These are phyloP conservation scores for Pinna nobilis DNA, from an alignment of 1,140 invertebrate species.

Conservation along the genomic window DNA sequence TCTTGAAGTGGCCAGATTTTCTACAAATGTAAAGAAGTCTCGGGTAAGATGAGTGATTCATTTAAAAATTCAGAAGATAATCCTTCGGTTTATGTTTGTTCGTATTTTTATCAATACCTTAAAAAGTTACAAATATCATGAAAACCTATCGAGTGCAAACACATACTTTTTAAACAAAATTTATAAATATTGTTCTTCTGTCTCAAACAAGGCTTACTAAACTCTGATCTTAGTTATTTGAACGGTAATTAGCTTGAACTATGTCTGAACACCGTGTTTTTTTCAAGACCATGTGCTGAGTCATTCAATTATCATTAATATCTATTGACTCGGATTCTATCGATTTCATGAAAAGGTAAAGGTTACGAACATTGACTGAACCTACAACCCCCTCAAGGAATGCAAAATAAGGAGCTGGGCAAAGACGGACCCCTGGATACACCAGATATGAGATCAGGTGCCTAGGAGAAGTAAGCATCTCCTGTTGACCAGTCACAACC, in stretches of 20 bases:
- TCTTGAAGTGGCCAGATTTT: neutral
- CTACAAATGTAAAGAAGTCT: neutral
- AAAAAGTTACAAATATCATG: neutral
- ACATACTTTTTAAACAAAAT: too few species aligned
- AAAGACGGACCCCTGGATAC: too few species aligned
- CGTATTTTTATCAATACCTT: neutral
- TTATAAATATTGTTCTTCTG: neutral
- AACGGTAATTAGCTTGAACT: neutral
- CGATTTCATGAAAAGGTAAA: too few species aligned
- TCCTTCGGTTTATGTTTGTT: neutral
- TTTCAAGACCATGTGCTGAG: too few species aligned
- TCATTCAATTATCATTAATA: too few species aligned
- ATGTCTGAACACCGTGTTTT: neutral
- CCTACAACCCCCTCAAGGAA: too few species aligned
- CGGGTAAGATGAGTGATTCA: neutral
- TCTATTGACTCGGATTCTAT: too few species aligned
- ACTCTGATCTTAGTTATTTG: neutral
- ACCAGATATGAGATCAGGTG: too few species aligned
- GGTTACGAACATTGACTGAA: too few species aligned
- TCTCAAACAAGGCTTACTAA: neutral
- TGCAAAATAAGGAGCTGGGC: too few species aligned
- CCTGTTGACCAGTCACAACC: too few species aligned
- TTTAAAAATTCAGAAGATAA: neutral
- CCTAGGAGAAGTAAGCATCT: too few species aligned
- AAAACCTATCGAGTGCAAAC: neutral